Evolutionary conservation across 1,140 invertebrate species (phyloP), one percentile per base, ranked within the genome.

Genomic region (Diabrotica undecimpunctata): DNA sequence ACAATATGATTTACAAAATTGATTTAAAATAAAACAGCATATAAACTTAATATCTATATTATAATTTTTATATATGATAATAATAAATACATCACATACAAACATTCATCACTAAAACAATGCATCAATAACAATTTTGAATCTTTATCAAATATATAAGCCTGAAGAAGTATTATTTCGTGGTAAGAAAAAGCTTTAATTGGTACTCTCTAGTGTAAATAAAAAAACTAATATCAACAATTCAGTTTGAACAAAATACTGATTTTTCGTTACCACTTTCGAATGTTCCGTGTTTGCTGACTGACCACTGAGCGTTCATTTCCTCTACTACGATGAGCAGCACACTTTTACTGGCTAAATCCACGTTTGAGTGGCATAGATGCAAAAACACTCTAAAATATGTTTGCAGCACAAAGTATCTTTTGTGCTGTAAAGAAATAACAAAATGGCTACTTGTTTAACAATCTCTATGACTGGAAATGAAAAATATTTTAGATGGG

Each of bases 41-140:
- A 46, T 25, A 25, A 65, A 66, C 59, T 52, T 66, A 66, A 68
- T 58, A n/a, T 46, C 41, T 46, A 46, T 46, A 46, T 46, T 46
- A 46, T 46, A 46, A 46, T 65, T 62, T 71, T 67, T 63, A 71
- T 70, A 70, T 68, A 68, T 70, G 62, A 61, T 69, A 54, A 64
- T 69, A 69, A 71, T 71, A 71, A 71, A 67, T 73, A 73, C 67
- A 73, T 72, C 72, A 74, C 72, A 74, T 72, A 74, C 69, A 74
- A 72, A 74, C 72, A 72, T 72, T 64, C 61, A 72, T 74, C 70
- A 72, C 70, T 71, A 69, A 66, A 69, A 66, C 54, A 66, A 68
- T 60, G 61, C 58, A 46, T 46, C 41, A 62, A 58, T 58, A 54
- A 56, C 61, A 67, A 51, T 60, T 58, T 61, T 35, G 51, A 10